Evolutionary conservation across 2,113 vertebrate species (phyloP).

Genomic region (Phyllostomus hastatus): DNA sequence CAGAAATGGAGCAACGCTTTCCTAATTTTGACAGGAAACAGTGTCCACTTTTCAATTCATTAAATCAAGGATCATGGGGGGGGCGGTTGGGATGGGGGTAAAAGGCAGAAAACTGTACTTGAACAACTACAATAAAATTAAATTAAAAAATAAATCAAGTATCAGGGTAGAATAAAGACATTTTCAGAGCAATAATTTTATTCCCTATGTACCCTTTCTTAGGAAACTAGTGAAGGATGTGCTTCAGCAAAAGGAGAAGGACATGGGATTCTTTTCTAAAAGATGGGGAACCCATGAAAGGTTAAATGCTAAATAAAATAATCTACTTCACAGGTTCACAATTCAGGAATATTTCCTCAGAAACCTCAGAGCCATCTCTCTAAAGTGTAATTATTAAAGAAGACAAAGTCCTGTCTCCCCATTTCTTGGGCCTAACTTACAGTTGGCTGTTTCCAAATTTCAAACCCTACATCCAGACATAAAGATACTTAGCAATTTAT

Average conservation of each 20-base stretch:
- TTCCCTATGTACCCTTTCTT: not conserved
- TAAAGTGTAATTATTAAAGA: not conserved
- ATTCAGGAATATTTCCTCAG: not conserved
- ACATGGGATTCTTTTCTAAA: not conserved
- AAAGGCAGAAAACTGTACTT: too few species aligned
- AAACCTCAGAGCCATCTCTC: not conserved
- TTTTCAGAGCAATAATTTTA: not conserved
- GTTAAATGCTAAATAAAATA: not conserved
- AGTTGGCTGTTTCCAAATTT: not conserved
- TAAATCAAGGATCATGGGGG: not conserved
- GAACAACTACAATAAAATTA: too few species aligned
- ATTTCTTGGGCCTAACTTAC: not conserved
- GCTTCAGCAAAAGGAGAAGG: not conserved
- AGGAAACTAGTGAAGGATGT: not conserved
- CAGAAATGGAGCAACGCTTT: constrained; percentile 3
- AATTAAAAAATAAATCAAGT: not conserved
- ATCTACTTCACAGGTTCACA: not conserved
- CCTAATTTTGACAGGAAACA: not conserved
- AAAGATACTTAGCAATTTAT: not conserved
- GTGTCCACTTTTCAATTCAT: not conserved
- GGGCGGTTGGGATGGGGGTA: too few species aligned
- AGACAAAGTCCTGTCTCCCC: not conserved
- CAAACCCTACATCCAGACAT: not conserved
- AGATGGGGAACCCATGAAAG: not conserved
- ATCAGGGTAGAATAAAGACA: not conserved